Base-by-base conservation (phyloP, 2,888 invertebrate species). In the Pimpla rufipes region DNA sequence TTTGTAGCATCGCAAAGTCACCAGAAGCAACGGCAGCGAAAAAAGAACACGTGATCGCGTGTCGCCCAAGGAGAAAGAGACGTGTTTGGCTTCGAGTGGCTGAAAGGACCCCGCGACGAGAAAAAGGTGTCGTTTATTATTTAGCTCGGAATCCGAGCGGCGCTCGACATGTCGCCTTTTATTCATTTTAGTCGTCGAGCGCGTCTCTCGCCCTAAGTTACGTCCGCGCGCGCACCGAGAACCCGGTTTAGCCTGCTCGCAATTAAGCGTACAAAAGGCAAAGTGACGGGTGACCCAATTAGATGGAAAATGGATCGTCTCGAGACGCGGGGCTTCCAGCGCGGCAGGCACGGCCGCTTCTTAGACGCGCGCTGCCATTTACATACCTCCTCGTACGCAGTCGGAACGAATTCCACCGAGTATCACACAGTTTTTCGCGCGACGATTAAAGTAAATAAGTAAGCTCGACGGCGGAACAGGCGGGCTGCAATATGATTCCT, bases 201-300 rank as follows among this genome's bases (percentile, higher is more conserved):
- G 35, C 18, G 23, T 52, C 40, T n/a, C 45, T 55, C 29, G 55
- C 47, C 50, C 62, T 10, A 11, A 74, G 74, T 29, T 35, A 21
- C 21, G 29, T 47, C 45, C 47, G 59, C 35, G 18, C 16, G 10
- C 18, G 23, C 68, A 13, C n/a, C 16, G 45, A 42, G 45, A n/a
- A 42, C 57, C 57, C 66, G 55, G 67, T 73, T 83, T 83, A 50
- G 76, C 74, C 29, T 5, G 29, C 62, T 77, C 18, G 83, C 83
- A 85, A 85, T 85, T 85, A 85, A 67, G 59, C 45, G 55, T 73
- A 83, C 73, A 85, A 85, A 85, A 85, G 83, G 70, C 40, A 83
- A 74, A 83, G 80, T 80, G 85, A 80, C 83, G 80, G 81, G 85
- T 85, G 85, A 81, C 83, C 83, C 78, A 83, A 86, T 86, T 86